Conservation (phyloP, 2,113 vertebrate species). For the Calyptomena viridis region DNA sequence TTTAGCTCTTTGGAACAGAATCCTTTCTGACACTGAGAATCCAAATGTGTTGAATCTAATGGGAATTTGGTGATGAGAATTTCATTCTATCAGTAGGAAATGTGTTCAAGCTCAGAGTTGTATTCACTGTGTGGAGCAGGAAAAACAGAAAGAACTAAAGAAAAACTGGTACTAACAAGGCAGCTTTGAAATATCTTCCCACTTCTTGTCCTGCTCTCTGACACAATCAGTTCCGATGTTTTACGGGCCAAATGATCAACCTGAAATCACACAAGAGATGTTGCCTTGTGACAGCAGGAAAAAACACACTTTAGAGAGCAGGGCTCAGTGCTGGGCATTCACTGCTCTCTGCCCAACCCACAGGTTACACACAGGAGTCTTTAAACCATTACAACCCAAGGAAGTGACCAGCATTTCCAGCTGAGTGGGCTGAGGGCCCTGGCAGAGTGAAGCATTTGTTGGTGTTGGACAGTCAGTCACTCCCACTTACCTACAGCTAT, state of each 20-base stretch:
- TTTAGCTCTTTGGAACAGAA: background rate
- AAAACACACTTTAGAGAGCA: background rate
- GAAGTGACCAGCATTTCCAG: background rate
- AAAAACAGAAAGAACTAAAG: background rate
- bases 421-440: background rate
- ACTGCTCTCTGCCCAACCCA: background rate
- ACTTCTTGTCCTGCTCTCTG: conserved; percentile 83
- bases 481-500: background rate
- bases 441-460: background rate
- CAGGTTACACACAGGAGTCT: background rate
- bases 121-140: background rate
- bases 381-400: background rate
- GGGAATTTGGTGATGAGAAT: background rate
- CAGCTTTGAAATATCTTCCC: conserved; percentile 76
- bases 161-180: conserved; percentile 40
- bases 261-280: conserved; percentile 42
- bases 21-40: background rate
- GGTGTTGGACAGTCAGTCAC: background rate
- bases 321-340: background rate
- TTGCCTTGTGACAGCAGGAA: background rate
- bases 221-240: conserved; percentile 74
- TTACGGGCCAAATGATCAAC: conserved; percentile 75
- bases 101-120: background rate
- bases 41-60: background rate
- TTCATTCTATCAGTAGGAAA: background rate